These are phyloP conservation scores for Eumeta japonica DNA, from an alignment of 1,140 invertebrate species.

Conservation along the genomic window DNA sequence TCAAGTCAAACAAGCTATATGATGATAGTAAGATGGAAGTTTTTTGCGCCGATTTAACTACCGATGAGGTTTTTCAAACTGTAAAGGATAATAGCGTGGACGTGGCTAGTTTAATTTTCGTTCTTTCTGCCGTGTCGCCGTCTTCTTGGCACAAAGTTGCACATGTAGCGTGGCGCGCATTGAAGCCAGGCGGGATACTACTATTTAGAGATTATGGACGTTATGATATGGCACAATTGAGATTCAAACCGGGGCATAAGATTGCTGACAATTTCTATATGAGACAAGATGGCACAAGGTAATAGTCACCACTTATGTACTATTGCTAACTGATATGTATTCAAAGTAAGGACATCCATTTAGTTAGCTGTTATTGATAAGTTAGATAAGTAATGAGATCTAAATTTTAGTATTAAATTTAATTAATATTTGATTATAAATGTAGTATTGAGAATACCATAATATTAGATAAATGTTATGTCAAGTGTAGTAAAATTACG, in stretches of 20 bases:
- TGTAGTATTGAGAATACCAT: too few species aligned
- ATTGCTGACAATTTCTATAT: constrained; percentile 94
- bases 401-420: constrained; percentile 5
- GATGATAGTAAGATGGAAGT: constrained; percentile 66
- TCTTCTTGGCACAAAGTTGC: constrained; percentile 73
- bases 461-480: too few species aligned
- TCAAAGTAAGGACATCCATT: background rate
- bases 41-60: constrained; percentile 75
- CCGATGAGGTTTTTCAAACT: constrained; percentile 60
- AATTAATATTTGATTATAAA: constrained; percentile 5
- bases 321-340: constrained; percentile 6
- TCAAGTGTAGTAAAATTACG: too few species aligned
- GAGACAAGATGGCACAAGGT: constrained; percentile 95
- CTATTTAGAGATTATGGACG: constrained; percentile 95
- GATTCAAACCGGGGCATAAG: constrained; percentile 91
- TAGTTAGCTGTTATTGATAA: constrained; percentile 1
- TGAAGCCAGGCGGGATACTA: constrained; percentile 81
- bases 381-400: constrained; percentile 4
- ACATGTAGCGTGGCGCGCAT: constrained; percentile 64
- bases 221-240: constrained; percentile 96
- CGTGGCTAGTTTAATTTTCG: constrained; percentile 91
- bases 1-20: constrained; percentile 68
- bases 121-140: constrained; percentile 91
- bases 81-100: constrained; percentile 66
- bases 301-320: constrained; percentile 15